Conservation (phyloP, 2,113 vertebrate species). For the Aspiorhynchus laticeps region DNA sequence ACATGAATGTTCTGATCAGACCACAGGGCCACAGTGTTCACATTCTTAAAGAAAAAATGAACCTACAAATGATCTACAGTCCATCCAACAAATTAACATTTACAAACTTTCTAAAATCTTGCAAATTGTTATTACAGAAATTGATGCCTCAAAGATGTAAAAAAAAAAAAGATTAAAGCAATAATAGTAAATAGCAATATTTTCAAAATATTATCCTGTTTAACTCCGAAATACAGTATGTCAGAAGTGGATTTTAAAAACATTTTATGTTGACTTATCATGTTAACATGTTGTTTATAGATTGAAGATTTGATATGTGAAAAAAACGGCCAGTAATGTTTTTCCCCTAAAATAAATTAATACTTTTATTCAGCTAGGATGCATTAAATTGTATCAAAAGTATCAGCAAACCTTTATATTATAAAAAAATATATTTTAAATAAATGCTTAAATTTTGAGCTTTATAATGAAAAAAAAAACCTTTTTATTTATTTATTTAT, state of each 20-base stretch:
- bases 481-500: too few relatives aligned
- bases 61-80: too few relatives aligned
- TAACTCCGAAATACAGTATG: too few relatives aligned
- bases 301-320: too few relatives aligned
- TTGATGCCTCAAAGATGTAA: background rate
- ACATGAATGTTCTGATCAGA: background rate
- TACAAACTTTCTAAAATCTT: background rate
- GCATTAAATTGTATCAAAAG: background rate
- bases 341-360: background rate
- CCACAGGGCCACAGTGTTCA: background rate
- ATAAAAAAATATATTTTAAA: background rate
- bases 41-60: too few relatives aligned
- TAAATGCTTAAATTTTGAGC: background rate
- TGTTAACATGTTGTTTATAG: background rate
- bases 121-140: background rate
- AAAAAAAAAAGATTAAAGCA: background rate
- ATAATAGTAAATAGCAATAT: background rate
- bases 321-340: too few relatives aligned
- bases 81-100: too few relatives aligned
- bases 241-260: background rate
- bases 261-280: background rate
- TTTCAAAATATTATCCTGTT: background rate
- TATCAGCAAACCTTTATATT: background rate
- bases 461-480: background rate
- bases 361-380: background rate